Conservation (phyloP, 2,888 invertebrate genomes). For the Dryadula phaetusa region DNA sequence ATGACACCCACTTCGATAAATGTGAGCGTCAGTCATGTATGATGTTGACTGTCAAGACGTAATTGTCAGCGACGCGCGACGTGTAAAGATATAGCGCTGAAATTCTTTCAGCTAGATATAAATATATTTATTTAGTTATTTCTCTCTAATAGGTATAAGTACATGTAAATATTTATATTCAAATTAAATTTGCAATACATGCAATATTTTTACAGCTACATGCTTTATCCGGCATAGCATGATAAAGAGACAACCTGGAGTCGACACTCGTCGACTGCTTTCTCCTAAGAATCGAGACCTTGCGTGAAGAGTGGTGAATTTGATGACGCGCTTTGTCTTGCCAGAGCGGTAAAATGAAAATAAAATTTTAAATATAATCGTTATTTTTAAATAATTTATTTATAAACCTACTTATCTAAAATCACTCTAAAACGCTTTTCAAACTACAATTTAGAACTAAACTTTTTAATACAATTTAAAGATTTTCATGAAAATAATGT, state of each 20-base stretch:
- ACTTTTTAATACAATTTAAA: not conserved
- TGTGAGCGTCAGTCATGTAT: slow-evolving; percentile 69
- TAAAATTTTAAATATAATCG: too few species aligned
- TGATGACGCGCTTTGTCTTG: too few species aligned
- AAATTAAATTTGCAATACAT: not conserved
- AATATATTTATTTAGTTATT: not conserved
- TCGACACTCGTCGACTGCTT: too few species aligned
- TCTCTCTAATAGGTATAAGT: not conserved
- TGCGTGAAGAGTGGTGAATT: too few species aligned
- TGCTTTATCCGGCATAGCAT: too few species aligned
- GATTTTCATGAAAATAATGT: not conserved
- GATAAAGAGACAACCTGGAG: too few species aligned
- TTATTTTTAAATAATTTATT: too few species aligned
- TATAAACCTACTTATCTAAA: too few species aligned
- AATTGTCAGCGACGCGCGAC: slow-evolving; percentile 49
- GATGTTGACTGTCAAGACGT: slow-evolving; percentile 56
- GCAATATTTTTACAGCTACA: not conserved
- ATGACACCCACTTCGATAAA: slow-evolving; percentile 76
- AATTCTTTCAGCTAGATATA: not conserved
- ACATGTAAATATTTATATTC: not conserved
- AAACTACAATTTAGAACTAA: not conserved
- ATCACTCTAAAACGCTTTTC: too few species aligned
- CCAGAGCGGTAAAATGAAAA: too few species aligned
- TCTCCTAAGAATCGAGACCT: too few species aligned
- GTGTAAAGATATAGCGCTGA: slow-evolving; percentile 28